Evolutionary conservation across 2,888 invertebrate genomes (phyloP).

Genomic region (Phlogophora meticulosa): DNA sequence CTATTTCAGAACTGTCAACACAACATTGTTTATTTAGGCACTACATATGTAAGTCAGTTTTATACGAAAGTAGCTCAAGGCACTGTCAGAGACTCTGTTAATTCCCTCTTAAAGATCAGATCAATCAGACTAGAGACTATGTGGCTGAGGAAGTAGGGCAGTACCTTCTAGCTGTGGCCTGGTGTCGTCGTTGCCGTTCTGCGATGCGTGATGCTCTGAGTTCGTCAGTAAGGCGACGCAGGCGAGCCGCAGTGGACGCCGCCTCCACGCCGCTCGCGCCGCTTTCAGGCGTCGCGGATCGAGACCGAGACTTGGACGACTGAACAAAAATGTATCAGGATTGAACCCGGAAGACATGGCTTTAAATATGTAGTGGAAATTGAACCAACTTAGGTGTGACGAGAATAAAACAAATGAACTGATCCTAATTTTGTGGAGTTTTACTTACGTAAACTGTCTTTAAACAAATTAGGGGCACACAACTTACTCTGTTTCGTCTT

Average conservation of each 20-base stretch:
- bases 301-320: conserved; percentile 92
- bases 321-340: conserved; percentile 66
- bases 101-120: no score
- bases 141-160: not conserved
- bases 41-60: not conserved
- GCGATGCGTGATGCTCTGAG: conserved; percentile 89
- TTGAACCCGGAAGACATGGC: not conserved
- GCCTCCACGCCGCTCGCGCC: conserved; percentile 74
- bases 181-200: conserved; percentile 85
- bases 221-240: conserved; percentile 94
- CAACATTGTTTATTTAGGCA: not conserved
- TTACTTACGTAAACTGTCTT: no score
- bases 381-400: not conserved
- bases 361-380: not conserved
- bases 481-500: conserved; percentile 91
- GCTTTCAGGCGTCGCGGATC: conserved; percentile 93
- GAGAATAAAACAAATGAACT: not conserved
- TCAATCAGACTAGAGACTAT: not conserved
- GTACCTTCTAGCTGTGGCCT: conserved; percentile 84
- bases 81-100: no score
- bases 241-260: conserved; percentile 89
- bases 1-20: not conserved
- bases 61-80: not conserved
- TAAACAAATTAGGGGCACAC: not conserved
- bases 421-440: not conserved